Conservation (phyloP, 2,113 vertebrate species). For the Chamaetylas fuelleborni region DNA sequence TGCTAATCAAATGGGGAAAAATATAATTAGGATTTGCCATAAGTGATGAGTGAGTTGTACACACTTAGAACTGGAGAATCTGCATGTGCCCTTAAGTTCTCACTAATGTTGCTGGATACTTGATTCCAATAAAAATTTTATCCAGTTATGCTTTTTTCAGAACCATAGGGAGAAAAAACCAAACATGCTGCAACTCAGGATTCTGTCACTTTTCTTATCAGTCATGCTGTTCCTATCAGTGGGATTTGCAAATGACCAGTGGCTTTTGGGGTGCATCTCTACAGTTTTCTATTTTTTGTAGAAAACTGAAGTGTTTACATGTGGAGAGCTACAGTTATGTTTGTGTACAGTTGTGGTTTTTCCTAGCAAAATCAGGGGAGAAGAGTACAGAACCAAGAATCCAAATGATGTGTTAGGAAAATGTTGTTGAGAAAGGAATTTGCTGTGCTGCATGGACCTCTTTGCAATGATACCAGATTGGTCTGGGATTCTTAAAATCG, state of each 20-base stretch:
- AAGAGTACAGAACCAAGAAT: neutral
- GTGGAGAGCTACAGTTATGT: neutral
- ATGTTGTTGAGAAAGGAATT: neutral
- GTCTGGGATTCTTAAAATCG: neutral
- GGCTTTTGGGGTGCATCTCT: neutral
- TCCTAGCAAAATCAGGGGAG: neutral
- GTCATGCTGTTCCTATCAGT: neutral
- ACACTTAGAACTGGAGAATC: neutral
- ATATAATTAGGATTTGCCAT: neutral
- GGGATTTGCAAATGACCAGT: neutral
- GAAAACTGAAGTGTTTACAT: rapidly evolving
- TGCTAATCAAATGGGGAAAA: neutral
- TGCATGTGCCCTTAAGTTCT: neutral
- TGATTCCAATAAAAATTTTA: neutral
- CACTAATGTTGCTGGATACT: neutral
- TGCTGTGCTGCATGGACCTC: neutral
- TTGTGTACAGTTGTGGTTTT: too few relatives aligned
- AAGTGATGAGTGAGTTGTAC: neutral
- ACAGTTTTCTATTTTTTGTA: neutral
- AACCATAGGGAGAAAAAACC: neutral
- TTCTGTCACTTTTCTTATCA: neutral
- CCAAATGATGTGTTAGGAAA: neutral
- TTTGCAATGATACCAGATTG: neutral
- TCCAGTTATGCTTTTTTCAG: neutral
- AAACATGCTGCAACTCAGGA: neutral